Evolutionary conservation across 2,888 invertebrate genomes (phyloP).

Genomic region (Dynastes hyllus): DNA sequence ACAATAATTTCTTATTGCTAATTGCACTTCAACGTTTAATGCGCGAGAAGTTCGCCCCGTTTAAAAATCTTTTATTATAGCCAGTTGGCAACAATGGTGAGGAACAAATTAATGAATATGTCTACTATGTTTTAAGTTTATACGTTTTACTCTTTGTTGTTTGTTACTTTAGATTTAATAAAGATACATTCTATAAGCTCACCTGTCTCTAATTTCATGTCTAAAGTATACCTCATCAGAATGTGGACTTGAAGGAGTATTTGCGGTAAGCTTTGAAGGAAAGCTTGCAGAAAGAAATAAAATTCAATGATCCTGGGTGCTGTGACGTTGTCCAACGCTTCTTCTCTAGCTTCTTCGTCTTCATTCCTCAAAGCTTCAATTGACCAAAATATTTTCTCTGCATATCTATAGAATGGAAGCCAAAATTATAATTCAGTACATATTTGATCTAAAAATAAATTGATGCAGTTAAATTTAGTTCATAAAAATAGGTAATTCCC

Average conservation of each 20-base stretch:
- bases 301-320: constrained; percentile 82
- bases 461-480: too few relatives aligned
- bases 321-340: constrained; percentile 76
- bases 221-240: constrained; percentile 75
- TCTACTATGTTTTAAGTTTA: neutral
- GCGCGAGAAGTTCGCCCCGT: too few relatives aligned
- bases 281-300: constrained; percentile 85
- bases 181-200: constrained; percentile 18
- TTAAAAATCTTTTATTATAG: too few relatives aligned
- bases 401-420: constrained; percentile 74
- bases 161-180: too few relatives aligned
- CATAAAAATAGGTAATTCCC: too few relatives aligned
- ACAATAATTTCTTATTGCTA: too few relatives aligned
- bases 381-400: constrained; percentile 84
- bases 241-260: constrained; percentile 79
- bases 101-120: too few relatives aligned
- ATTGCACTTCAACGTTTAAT: too few relatives aligned
- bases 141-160: neutral
- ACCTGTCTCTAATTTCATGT: constrained; percentile 80
- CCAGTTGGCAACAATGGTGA: neutral
- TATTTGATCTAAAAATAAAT: too few relatives aligned
- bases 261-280: constrained; percentile 85
- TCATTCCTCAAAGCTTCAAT: constrained; percentile 79
- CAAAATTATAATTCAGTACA: neutral
- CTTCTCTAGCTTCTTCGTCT: constrained; percentile 76